These are phyloP conservation scores for Porites australiensis DNA, from an alignment of 64 coral and sea anemone species.

Conservation along the genomic window DNA sequence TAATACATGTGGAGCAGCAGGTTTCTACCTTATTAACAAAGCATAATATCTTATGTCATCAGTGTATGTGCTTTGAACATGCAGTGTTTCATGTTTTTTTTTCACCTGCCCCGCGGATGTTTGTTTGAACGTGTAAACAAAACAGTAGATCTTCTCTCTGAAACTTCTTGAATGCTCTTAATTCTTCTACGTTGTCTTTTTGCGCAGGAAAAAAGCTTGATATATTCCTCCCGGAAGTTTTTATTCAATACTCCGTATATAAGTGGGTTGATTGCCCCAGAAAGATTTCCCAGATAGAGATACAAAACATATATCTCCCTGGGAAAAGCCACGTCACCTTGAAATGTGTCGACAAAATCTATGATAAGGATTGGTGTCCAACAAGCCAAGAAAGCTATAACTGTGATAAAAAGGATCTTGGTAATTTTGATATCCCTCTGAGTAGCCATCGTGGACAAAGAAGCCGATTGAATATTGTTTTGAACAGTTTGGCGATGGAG, in stretches of 20 bases:
- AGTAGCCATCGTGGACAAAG: not conserved
- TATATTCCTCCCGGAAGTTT: constrained; percentile 37
- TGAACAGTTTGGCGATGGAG: constrained; percentile 46
- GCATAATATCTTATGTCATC: too few species aligned
- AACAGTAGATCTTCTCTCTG: not conserved
- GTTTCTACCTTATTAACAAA: too few species aligned
- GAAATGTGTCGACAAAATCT: constrained; percentile 20
- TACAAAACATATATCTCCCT: constrained; percentile 24
- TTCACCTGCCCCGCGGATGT: too few species aligned
- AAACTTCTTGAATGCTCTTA: too few species aligned
- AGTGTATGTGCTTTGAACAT: too few species aligned
- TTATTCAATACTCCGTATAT: constrained; percentile 28
- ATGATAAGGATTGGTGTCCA: constrained; percentile 20
- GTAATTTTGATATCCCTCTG: constrained; percentile 15
- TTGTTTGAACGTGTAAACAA: too few species aligned
- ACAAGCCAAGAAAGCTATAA: constrained; percentile 25
- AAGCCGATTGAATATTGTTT: not conserved
- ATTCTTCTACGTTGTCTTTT: not conserved
- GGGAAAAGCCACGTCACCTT: constrained; percentile 19
- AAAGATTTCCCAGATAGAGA: constrained; percentile 48
- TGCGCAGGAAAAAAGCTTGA: not conserved
- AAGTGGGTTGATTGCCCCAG: not conserved
- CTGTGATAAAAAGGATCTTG: constrained; percentile 30
- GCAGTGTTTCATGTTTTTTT: too few species aligned
- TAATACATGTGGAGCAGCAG: too few species aligned